Base-by-base conservation (phyloP, 2,888 invertebrate genomes). In the Microctonus hyperodae region DNA sequence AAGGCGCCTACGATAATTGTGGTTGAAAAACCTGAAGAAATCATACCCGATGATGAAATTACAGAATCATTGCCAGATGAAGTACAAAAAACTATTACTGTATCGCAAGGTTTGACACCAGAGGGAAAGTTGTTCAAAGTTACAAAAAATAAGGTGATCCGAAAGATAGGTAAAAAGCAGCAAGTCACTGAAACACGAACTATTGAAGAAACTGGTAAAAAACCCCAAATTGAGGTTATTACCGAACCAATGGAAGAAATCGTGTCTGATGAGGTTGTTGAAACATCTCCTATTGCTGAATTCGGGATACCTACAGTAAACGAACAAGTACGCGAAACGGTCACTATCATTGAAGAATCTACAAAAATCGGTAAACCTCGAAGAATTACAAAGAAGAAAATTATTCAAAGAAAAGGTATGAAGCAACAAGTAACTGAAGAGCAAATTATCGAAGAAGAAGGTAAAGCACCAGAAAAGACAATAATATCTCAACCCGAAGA, bases 141-240 rank as follows among this genome's bases (percentile, higher is more conserved):
- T 2, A 81, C 81, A 0, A 86, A 85, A 1, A 74, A 87, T 84
- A 83, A 76, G 11, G 78, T 84, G 5, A 84, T 81, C 62, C 85
- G 82, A 66, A 81, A 76, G 9, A 78, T 83, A 61, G 84, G 83
- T 7, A 78, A 53, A n/a, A 70, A 74, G 70, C 40, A 73, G 70
- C 70, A 74, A 3, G 71, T 75, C 1, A 76, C 71, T 6, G 76
- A 80, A 65, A 72, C 86, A 35, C 70, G 81, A 1, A 85, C 85
- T 28, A 81, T 84, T 44, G 85, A 86, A 72, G 86, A 86, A 72
- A 85, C 85, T 69, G 85, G 85, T 50, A 85, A 83, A 74, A 73
- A 84, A 80, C 79, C 86, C 68, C 75, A 85, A 75, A 78, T 84
- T 63, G 72, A 84, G 4, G 82, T 86, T 70, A 77, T 84, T 44